Evolutionary conservation across 2,113 vertebrate genomes (phyloP), one percentile per base, ranked within the genome.

Genomic region (Dromas ardeola): DNA sequence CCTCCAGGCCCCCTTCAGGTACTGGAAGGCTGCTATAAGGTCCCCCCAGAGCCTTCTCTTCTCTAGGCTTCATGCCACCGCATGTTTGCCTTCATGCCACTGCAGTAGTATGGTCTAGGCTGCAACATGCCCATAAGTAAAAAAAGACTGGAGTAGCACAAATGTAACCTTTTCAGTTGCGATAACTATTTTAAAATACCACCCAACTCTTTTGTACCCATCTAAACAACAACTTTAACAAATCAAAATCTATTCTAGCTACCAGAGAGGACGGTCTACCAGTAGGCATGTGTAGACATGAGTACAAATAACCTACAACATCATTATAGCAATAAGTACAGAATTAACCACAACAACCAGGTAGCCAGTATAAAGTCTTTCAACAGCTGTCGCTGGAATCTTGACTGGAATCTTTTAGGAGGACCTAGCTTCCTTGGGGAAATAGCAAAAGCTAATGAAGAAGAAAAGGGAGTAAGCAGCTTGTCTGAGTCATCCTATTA

Each of bases 211-310:
- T 81, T 20, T 52, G 23, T 87, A 94, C 29, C n/a, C 67, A 63
- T 43, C 90, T 90, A 88, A 93, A 88, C 45, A 80, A 67, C 90
- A 78, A 88, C 93, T 95, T 97, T 56, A 92, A 82, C n/a, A 59
- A 76, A 96, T 91, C 79, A 90, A 96, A 94, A 81, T 91, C 62
- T 81, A 11, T 94, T 95, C 63, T 88, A 90, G 88, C 66, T 96
- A 82, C 72, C 77, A 95, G 55, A 97, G 94, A 83, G 73, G 67
- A 90, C 85, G 88, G 29, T 87, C 42, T 89, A 77, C 69, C 86
- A 72, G 81, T 32, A 90, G 50, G 13, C 10, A 8, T 52, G 34
- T 9, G 1, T 69, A 95, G 88, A 90, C 58, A 87, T n/a, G 49
- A 79, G 72, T 73, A 94, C 81, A 97, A 94, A 96, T 97, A 95